Percentiles rank a stretch among this genome's conserved stretches.
phyloP scores from a whole-genome alignment of 2,113 vertebrate genomes.

The Oreochromis spilurus region DNA sequence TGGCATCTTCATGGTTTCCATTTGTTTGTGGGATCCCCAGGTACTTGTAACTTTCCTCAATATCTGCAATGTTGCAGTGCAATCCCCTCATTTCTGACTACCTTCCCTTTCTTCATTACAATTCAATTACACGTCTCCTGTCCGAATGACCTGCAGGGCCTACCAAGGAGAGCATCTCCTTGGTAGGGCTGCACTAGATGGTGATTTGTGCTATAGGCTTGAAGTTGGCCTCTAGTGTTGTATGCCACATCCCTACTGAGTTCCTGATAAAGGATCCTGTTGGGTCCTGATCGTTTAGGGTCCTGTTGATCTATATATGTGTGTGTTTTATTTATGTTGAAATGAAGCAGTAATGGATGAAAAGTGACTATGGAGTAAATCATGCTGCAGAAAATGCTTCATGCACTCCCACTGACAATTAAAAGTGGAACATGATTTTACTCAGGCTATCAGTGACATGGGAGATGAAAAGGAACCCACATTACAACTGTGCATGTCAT shows the following conservation, averaged over 20 bases:
- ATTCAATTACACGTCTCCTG: background rate
- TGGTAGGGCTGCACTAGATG: background rate
- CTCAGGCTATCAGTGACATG: conserved; percentile 8
- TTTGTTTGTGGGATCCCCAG: background rate
- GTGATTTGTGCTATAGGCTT: background rate
- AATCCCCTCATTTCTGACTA: background rate
- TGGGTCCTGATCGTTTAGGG: background rate
- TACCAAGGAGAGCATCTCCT: background rate
- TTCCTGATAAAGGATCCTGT: background rate
- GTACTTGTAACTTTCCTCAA: background rate
- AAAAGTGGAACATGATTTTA: conserved; percentile 16
- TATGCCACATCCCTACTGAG: background rate
- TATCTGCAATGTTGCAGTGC: background rate
- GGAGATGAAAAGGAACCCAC: background rate
- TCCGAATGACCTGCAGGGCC: background rate
- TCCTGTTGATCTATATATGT: background rate
- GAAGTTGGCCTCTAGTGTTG: background rate
- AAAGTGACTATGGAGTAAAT: conserved; percentile 7
- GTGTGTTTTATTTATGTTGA: background rate
- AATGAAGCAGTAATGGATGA: background rate
- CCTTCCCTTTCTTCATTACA: background rate
- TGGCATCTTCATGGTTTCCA: background rate
- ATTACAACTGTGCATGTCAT: background rate
- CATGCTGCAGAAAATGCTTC: background rate
- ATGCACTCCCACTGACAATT: conserved; percentile 36